A percentile compares a stretch with the other conserved stretches of the same genome.
phyloP scores from a whole-genome alignment of 1,140 invertebrate genomes.

The Trialeurodes vaporariorum region DNA sequence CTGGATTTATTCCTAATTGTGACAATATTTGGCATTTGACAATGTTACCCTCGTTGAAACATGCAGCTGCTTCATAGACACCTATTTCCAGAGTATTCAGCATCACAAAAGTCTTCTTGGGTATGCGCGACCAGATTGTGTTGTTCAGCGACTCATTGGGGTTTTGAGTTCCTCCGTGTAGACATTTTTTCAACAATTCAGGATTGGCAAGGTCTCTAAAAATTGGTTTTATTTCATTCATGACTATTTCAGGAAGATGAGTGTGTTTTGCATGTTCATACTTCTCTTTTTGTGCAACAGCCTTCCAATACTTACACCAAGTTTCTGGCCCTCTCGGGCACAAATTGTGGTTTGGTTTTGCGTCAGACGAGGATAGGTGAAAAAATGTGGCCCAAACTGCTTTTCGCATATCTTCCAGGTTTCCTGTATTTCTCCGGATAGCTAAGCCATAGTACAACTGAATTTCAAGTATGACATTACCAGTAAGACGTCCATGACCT shows the following conservation, averaged over 20 bases:
- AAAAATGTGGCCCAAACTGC: conserved; percentile 29
- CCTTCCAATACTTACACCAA: no score
- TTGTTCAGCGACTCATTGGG: conserved; percentile 19
- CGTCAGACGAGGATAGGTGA: conserved; percentile 29
- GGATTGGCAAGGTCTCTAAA: conserved; percentile 16
- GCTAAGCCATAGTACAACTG: conserved; percentile 22
- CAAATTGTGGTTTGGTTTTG: conserved; percentile 24
- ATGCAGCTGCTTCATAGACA: conserved; percentile 14
- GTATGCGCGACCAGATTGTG: conserved; percentile 17
- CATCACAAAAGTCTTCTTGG: conserved; percentile 19
- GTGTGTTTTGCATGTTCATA: no score
- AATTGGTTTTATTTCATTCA: conserved; percentile 14
- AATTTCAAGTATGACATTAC: conserved; percentile 14
- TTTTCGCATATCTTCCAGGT: conserved; percentile 28
- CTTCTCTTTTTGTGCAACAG: no score
- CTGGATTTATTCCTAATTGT: no score
- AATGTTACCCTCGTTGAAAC: no score
- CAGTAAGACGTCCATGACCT: no score
- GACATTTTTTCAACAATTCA: conserved; percentile 20
- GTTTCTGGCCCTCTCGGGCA: conserved; percentile 22
- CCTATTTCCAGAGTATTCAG: conserved; percentile 15
- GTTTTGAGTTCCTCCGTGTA: conserved; percentile 19
- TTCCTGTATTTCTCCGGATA: conserved; percentile 27
- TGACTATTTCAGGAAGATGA: no score
- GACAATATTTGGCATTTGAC: no score